Percentiles rank a stretch among this genome's conserved stretches.
Conservation (phyloP, 1,140 invertebrate species). For the Heliconius hermathena region DNA sequence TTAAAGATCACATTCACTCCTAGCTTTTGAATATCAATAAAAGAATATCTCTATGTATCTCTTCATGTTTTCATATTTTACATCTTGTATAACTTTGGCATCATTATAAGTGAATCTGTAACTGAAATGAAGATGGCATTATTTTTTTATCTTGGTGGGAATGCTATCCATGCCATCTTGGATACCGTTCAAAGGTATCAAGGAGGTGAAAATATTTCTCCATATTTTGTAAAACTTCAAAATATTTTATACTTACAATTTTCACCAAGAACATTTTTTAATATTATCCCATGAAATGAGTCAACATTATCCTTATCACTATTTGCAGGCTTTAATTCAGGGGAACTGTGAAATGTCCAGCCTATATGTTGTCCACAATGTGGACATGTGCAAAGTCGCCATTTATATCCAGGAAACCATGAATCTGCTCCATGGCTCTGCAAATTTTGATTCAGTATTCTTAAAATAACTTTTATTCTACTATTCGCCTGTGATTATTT, state of each 20-base stretch:
- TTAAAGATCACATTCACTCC: slow-evolving; percentile 4
- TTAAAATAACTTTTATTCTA: background rate
- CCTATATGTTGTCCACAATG: slow-evolving; percentile 78
- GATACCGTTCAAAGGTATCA: no score
- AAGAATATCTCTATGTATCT: background rate
- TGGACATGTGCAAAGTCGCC: slow-evolving; percentile 76
- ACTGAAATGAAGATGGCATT: slow-evolving; percentile 56
- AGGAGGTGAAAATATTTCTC: no score
- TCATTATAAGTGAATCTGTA: slow-evolving; percentile 76
- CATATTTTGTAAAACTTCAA: background rate
- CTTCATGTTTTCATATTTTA: slow-evolving; percentile 20
- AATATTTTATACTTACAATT: slow-evolving; percentile 66
- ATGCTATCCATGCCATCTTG: no score
- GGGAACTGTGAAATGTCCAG: slow-evolving; percentile 74
- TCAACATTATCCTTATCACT: slow-evolving; percentile 48
- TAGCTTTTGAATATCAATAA: slow-evolving; percentile 1
- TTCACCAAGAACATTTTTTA: slow-evolving; percentile 75
- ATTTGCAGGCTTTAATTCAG: slow-evolving; percentile 33
- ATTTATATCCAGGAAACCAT: slow-evolving; percentile 79
- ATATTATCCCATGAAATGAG: slow-evolving; percentile 75
- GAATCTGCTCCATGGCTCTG: slow-evolving; percentile 72
- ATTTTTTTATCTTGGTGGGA: background rate
- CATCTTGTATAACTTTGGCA: slow-evolving; percentile 73
- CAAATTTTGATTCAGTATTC: background rate
- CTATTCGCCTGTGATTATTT: no score